These are phyloP conservation scores for Ophioninae sp. DNA, from an alignment of 2,888 invertebrate genomes.

Conservation along the genomic window DNA sequence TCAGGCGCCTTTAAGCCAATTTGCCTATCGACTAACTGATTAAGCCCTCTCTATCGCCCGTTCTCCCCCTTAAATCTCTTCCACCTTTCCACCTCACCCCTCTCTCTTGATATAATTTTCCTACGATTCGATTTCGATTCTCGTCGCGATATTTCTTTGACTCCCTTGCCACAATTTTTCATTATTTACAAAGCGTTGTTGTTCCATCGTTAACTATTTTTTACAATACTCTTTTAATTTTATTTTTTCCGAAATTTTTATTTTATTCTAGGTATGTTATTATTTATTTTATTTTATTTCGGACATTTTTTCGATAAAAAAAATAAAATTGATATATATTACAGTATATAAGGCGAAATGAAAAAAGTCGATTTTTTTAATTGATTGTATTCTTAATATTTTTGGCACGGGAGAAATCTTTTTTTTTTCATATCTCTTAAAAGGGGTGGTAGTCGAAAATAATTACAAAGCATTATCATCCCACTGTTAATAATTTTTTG, in stretches of 20 bases:
- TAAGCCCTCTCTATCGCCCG: slow-evolving; percentile 73
- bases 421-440: neutral
- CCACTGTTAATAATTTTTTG: neutral
- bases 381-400: too few relatives aligned
- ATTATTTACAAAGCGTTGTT: neutral
- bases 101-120: slow-evolving; percentile 5
- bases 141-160: slow-evolving; percentile 15
- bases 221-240: neutral
- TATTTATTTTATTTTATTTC: too few relatives aligned
- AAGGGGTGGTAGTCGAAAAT: neutral
- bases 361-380: too few relatives aligned
- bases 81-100: slow-evolving; percentile 5
- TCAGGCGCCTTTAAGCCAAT: slow-evolving; percentile 79
- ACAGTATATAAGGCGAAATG: too few relatives aligned
- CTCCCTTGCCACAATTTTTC: neutral
- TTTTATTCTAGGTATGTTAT: neutral
- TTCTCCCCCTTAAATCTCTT: slow-evolving; percentile 43
- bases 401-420: too few relatives aligned
- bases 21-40: slow-evolving; percentile 81
- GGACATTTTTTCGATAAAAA: too few relatives aligned
- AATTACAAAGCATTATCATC: neutral
- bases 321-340: too few relatives aligned
- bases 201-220: neutral
- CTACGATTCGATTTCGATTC: slow-evolving; percentile 19
- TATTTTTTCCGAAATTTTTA: neutral